A percentile compares a stretch with the other conserved stretches of the same genome.
phyloP scores from a whole-genome alignment of 2,888 invertebrate species.

The Macrophya alboannulata region DNA sequence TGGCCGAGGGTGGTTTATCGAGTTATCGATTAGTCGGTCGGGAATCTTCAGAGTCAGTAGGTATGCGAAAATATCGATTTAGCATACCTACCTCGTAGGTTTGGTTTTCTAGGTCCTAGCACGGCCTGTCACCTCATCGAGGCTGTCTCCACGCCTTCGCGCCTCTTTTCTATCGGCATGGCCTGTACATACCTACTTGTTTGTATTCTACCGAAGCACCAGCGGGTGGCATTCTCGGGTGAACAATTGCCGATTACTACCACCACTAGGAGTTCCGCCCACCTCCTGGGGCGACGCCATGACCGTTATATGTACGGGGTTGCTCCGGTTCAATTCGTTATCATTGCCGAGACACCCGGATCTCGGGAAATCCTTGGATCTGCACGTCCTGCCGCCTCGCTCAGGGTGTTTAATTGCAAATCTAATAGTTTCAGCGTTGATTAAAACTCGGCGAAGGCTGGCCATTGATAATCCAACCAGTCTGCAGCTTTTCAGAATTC shows the following conservation, averaged over 20 bases:
- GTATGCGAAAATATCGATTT: constrained; percentile 42
- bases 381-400: constrained; percentile 3
- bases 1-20: constrained; percentile 37
- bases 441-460: not conserved
- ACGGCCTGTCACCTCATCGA: constrained; percentile 41
- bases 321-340: constrained; percentile 43
- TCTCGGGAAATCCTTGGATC: constrained; percentile 36
- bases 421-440: constrained; percentile 6
- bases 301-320: constrained; percentile 3
- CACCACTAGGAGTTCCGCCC: constrained; percentile 12
- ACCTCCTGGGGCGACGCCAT: not conserved
- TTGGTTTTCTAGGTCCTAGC: not conserved
- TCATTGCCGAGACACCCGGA: constrained; percentile 38
- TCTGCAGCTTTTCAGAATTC: not conserved
- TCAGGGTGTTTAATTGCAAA: constrained; percentile 1
- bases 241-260: constrained; percentile 51
- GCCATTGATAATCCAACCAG: not conserved
- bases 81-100: not conserved
- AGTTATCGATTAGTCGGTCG: constrained; percentile 27
- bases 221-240: constrained; percentile 10
- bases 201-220: constrained; percentile 34
- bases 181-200: constrained; percentile 34
- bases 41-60: constrained; percentile 45
- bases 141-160: not conserved
- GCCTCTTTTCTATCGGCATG: not conserved